phyloP scores from a whole-genome alignment of 1,140 invertebrate species.

The Rhynchophorus ferrugineus region DNA sequence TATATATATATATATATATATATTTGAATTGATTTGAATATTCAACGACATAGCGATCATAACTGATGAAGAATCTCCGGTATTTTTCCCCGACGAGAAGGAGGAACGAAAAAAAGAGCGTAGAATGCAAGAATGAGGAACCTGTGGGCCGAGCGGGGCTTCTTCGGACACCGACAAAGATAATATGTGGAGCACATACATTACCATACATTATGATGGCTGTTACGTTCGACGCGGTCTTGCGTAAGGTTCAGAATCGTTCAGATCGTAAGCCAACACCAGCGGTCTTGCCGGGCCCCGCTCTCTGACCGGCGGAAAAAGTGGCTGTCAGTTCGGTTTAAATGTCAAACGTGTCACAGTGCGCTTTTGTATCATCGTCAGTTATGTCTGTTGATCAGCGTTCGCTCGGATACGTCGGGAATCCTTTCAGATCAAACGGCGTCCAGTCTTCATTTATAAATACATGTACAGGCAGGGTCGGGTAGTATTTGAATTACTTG shows the following conservation, averaged over 20 bases:
- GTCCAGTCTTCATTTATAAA: too few relatives aligned
- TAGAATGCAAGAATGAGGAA: background rate
- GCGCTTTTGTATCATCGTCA: too few relatives aligned
- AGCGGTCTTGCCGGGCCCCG: too few relatives aligned
- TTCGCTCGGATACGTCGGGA: too few relatives aligned
- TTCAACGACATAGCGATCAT: background rate
- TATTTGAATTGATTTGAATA: background rate
- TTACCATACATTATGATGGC: slow-evolving; percentile 30
- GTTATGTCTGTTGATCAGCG: too few relatives aligned
- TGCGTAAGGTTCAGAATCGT: slow-evolving; percentile 15
- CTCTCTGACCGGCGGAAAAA: background rate
- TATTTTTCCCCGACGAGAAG: too few relatives aligned
- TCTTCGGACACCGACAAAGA: slow-evolving; percentile 26
- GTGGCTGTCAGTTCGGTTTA: background rate
- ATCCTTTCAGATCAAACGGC: too few relatives aligned
- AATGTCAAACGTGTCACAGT: background rate
- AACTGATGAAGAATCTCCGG: background rate
- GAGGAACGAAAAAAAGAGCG: background rate
- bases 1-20: background rate
- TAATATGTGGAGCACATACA: slow-evolving; percentile 34
- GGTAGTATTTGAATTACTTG: too few relatives aligned
- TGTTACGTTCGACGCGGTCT: background rate
- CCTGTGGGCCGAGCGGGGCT: background rate
- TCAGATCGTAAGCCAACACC: slow-evolving; percentile 13
- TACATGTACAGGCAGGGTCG: too few relatives aligned